Conservation (phyloP, 2,888 invertebrate genomes). For the Zaprionus lineosus region DNA sequence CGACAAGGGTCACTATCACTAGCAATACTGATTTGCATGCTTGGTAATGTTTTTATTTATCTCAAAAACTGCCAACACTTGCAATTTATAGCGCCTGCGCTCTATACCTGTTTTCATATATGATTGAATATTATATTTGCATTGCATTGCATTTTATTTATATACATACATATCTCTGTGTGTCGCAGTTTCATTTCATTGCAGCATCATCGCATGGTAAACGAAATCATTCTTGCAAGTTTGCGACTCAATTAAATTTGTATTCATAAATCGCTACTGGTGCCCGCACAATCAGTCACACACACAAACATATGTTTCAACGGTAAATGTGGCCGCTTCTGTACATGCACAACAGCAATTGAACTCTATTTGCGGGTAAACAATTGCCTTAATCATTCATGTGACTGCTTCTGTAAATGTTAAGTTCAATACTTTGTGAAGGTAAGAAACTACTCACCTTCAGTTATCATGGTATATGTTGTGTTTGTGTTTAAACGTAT, state of each 20-base stretch:
- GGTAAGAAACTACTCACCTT: too few species aligned
- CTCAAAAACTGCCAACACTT: not conserved
- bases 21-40: constrained; percentile 29
- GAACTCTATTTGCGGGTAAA: constrained; percentile 28
- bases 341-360: constrained; percentile 11
- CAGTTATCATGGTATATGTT: too few species aligned
- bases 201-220: not conserved
- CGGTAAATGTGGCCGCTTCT: constrained; percentile 12
- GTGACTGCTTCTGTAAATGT: constrained; percentile 32
- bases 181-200: constrained; percentile 6
- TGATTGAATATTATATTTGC: constrained; percentile 3
- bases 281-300: not conserved
- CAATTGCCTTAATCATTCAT: constrained; percentile 31
- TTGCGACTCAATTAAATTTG: constrained; percentile 8
- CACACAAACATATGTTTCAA: constrained; percentile 5
- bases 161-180: too few species aligned
- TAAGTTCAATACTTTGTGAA: constrained; percentile 5
- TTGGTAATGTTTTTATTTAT: constrained; percentile 34
- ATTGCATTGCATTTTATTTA: constrained; percentile 40
- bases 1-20: constrained; percentile 8
- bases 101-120: too few species aligned
- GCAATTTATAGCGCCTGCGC: not conserved
- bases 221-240: not conserved
- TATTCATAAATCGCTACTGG: constrained; percentile 25
- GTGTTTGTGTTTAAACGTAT: too few species aligned